These are phyloP conservation scores for Cylas formicarius DNA, from an alignment of 1,140 invertebrate genomes.

Conservation along the genomic window DNA sequence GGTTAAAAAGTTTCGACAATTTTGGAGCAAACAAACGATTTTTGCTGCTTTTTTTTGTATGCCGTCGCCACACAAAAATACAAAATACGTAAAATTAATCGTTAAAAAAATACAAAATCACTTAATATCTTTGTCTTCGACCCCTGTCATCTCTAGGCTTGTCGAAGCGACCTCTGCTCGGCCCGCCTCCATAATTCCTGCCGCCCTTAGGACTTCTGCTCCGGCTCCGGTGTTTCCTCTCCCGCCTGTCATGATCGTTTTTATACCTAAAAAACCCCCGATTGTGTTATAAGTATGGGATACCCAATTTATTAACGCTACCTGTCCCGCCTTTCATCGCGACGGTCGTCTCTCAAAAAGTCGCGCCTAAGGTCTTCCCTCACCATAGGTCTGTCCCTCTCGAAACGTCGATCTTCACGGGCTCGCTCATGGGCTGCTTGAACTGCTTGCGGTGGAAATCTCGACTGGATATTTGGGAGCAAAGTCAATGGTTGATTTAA, in stretches of 20 bases:
- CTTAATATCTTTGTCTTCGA: constrained; percentile 12
- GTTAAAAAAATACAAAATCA: background rate
- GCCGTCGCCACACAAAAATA: background rate
- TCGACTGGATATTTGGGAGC: constrained; percentile 26
- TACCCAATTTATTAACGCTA: constrained; percentile 10
- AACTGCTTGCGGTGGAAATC: constrained; percentile 34
- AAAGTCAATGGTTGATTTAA: too few relatives aligned
- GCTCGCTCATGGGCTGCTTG: constrained; percentile 39
- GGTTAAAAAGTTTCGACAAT: too few relatives aligned
- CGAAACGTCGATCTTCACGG: constrained; percentile 38
- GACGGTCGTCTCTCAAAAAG: constrained; percentile 31
- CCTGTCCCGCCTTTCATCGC: constrained; percentile 21
- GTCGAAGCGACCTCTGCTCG: constrained; percentile 20
- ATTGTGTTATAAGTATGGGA: background rate
- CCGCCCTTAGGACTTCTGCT: constrained; percentile 20
- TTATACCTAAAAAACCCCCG: constrained; percentile 6
- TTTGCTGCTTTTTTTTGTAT: too few relatives aligned
- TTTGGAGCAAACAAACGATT: too few relatives aligned
- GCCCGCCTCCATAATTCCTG: constrained; percentile 5
- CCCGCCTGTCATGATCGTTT: constrained; percentile 15
- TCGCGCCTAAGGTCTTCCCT: constrained; percentile 30
- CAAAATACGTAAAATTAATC: background rate
- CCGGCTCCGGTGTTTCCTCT: constrained; percentile 10
- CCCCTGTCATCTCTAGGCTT: constrained; percentile 24
- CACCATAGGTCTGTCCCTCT: constrained; percentile 12